Evolutionary conservation across 2,797 vertebrate species (phyloP), one percentile per base, ranked within the genome.

Genomic region (Scomberomorus guttatus): DNA sequence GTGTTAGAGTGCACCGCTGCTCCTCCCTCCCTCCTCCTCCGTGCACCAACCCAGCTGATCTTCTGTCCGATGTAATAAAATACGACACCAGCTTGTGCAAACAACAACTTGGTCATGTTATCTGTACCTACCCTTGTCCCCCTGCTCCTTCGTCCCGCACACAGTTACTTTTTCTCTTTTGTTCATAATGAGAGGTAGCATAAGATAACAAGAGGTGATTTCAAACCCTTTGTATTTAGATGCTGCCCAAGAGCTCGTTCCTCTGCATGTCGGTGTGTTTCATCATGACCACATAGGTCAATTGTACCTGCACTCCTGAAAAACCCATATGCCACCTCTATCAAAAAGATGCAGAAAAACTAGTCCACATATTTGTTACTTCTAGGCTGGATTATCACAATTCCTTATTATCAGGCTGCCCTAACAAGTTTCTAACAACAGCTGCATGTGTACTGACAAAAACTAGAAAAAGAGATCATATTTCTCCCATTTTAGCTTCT

Each of bases 61-160:
- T 67, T 77, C 87, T 74, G 82, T 87, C 85, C 78, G 0, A 60
- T 79, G 71, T 81, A 81, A 90, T 89, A 70, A 69, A 87, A 93
- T 78, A 85, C 84, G 85, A 89, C 90, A 90, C 83, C 72, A 68
- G 76, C 86, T 82, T 87, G 76, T 83, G 75, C 84, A 90, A 89
- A 90, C 83, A 89, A 77, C 77, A 82, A 83, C 80, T 79, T 77
- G 75, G 80, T 52, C 60, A 54, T 80, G 64, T 86, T 84, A 82
- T 82, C 64, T 0, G 3, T 74, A 69, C 51, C 46, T 80, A 55
- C 58, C 54, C 22, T 8, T 17, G 9, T 13, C 65, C 46, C 51
- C 32, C 52, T n/a, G 25, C 55, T 25, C 39, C 44, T 60, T 27
- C 32, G 20, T 56, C 64, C 80, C 48, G 63, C 24, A 0, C 18